phyloP scores from a whole-genome alignment of 1,140 invertebrate genomes.

The Microplitis demolitor region DNA sequence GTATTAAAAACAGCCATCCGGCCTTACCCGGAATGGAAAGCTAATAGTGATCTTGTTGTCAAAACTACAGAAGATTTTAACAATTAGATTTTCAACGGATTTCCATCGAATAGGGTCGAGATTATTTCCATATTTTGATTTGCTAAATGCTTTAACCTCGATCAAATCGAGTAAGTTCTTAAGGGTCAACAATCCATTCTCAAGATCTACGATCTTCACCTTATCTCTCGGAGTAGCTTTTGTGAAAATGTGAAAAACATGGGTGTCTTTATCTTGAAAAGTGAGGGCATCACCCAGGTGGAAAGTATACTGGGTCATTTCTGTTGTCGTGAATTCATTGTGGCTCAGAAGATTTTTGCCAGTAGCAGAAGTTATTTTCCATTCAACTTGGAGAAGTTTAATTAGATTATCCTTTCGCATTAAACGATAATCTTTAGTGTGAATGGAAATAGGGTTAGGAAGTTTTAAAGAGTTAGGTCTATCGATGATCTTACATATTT shows the following conservation, averaged over 20 bases:
- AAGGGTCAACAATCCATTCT: too few species aligned
- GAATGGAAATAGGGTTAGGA: not conserved
- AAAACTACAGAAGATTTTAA: not conserved
- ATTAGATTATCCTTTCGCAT: constrained; percentile 23
- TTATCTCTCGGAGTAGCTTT: too few species aligned
- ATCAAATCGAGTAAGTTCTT: too few species aligned
- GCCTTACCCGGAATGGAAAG: too few species aligned
- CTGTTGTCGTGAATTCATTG: not conserved
- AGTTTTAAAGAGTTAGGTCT: not conserved
- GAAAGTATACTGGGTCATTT: not conserved
- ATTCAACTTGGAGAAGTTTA: constrained; percentile 15
- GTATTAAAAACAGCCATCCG: too few species aligned
- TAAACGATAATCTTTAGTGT: constrained; percentile 12
- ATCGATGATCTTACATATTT: not conserved
- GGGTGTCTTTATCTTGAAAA: not conserved
- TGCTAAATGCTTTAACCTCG: too few species aligned
- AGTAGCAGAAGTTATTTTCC: not conserved
- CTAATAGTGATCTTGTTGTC: constrained; percentile 24
- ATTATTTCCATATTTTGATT: not conserved
- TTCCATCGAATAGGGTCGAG: not conserved
- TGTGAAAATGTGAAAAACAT: constrained; percentile 17
- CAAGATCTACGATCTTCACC: too few species aligned
- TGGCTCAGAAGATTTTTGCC: constrained; percentile 11
- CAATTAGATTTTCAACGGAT: not conserved
- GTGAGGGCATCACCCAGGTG: constrained; percentile 1